Conservation (phyloP, 2,113 vertebrate species). For the Chaetops frenatus region DNA sequence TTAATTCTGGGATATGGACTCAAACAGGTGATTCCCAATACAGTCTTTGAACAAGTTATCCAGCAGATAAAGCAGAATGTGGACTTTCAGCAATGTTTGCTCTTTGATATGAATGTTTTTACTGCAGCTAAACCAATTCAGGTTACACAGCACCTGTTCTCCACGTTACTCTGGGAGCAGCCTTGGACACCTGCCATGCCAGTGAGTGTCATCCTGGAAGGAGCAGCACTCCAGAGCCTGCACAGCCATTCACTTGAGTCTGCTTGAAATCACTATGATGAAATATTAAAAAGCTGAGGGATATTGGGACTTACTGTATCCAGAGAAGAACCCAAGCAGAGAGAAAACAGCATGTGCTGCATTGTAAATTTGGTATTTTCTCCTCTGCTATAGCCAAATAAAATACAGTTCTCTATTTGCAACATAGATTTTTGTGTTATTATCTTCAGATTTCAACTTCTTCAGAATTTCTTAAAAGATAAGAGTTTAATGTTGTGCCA, state of each 20-base stretch:
- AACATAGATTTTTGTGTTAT: not conserved
- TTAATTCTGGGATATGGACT: not conserved
- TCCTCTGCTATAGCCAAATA: not conserved
- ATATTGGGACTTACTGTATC: not conserved
- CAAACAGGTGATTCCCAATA: not conserved
- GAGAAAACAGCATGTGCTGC: not conserved
- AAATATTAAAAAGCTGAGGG: not conserved
- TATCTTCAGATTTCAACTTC: not conserved
- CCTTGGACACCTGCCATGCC: not conserved
- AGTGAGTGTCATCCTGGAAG: not conserved
- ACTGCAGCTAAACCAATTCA: not conserved
- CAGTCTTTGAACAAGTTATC: not conserved
- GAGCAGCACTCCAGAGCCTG: not conserved
- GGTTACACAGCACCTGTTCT: not conserved
- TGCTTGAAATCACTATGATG: not conserved
- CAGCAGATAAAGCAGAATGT: not conserved
- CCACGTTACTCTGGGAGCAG: not conserved
- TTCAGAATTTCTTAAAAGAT: not conserved
- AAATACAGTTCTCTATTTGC: not conserved
- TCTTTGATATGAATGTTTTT: not conserved
- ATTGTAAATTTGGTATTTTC: not conserved
- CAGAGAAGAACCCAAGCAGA: not conserved
- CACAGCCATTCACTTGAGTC: not conserved
- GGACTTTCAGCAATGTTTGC: not conserved
- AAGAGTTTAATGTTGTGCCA: accelerated